Conservation (phyloP, 2,797 vertebrate species). For the Eutrigla gurnardus region DNA sequence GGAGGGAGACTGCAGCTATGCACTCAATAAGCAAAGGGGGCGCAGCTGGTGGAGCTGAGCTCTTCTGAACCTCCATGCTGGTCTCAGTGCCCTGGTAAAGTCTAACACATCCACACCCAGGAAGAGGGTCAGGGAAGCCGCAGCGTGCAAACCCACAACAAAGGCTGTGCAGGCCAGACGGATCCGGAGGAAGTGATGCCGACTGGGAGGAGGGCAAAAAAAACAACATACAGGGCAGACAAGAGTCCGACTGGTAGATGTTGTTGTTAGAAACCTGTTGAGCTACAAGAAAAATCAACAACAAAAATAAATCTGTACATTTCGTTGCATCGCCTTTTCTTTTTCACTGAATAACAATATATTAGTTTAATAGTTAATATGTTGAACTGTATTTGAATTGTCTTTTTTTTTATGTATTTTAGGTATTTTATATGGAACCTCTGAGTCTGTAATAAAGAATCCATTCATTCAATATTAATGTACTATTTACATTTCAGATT, state of each 20-base stretch:
- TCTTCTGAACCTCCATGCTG: slow-evolving; percentile 7
- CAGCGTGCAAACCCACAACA: neutral
- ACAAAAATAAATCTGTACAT: too few relatives aligned
- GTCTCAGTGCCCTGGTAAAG: slow-evolving; percentile 8
- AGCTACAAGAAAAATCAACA: slow-evolving; percentile 3
- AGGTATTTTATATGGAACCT: too few relatives aligned
- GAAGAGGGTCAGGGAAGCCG: slow-evolving; percentile 3
- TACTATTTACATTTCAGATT: neutral
- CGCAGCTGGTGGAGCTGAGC: slow-evolving; percentile 38
- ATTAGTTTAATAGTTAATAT: neutral
- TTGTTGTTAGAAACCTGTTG: neutral
- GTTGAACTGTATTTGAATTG: too few relatives aligned
- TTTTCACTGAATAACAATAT: neutral
- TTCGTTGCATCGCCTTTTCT: neutral
- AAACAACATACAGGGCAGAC: neutral
- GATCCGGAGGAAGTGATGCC: slow-evolving; percentile 12
- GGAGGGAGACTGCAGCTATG: slow-evolving; percentile 5
- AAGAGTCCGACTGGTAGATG: slow-evolving; percentile 5
- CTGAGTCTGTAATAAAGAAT: too few relatives aligned
- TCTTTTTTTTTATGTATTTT: too few relatives aligned
- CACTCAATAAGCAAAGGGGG: slow-evolving; percentile 28
- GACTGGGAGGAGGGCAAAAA: neutral
- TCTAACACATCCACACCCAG: slow-evolving; percentile 3
- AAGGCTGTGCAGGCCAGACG: neutral
- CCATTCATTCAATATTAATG: too few relatives aligned